Percentiles rank a stretch among this genome's conserved stretches.
Evolutionary conservation across 2,888 invertebrate genomes (phyloP).

Genomic region (Nipponacmea schrenckii): DNA sequence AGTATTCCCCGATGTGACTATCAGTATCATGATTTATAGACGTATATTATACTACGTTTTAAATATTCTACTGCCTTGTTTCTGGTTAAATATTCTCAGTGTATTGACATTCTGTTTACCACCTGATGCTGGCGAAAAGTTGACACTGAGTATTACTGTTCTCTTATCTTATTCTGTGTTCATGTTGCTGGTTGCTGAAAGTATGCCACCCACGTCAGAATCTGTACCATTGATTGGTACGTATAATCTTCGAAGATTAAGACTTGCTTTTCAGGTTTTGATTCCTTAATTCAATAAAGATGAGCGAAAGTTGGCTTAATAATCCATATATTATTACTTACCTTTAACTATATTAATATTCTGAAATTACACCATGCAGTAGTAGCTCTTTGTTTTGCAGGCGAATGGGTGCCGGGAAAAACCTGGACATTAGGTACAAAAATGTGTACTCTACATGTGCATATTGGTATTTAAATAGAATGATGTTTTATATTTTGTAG

Average conservation of each 20-base stretch:
- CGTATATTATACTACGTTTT: conserved; percentile 67
- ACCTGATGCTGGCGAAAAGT: conserved; percentile 69
- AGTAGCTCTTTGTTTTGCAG: no score
- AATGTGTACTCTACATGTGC: no score
- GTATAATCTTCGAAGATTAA: conserved; percentile 8
- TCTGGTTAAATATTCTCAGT: conserved; percentile 69
- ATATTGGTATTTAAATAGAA: no score
- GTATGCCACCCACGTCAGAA: conserved; percentile 70
- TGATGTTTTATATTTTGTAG: conserved; percentile 31
- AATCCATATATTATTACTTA: no score
- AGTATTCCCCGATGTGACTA: conserved; percentile 67
- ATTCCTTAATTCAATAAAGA: no score
- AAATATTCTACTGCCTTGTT: conserved; percentile 69
- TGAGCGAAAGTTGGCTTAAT: no score
- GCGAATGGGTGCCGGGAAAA: no score
- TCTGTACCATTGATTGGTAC: conserved; percentile 70
- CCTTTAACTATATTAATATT: no score
- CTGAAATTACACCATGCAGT: no score
- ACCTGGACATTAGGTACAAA: no score
- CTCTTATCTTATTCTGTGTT: conserved; percentile 69
- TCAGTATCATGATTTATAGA: conserved; percentile 69
- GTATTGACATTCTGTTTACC: conserved; percentile 69
- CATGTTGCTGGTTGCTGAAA: conserved; percentile 69
- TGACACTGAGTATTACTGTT: conserved; percentile 69
- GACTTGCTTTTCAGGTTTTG: no score